Conservation (phyloP, 2,888 invertebrate species). For the Coronaproctus castanopsis region DNA sequence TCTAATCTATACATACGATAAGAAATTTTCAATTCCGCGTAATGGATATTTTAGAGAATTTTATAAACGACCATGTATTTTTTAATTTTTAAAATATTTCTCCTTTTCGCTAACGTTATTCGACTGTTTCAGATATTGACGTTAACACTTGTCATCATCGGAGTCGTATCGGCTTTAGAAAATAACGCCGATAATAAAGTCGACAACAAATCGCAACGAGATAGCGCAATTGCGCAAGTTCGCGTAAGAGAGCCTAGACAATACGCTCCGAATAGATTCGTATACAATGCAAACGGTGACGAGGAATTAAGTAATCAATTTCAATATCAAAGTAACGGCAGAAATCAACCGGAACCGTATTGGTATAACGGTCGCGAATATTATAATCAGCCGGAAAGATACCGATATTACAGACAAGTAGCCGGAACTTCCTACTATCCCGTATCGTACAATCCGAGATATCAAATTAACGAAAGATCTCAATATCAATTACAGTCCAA, state of each 20-base stretch:
- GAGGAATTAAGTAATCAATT: background rate
- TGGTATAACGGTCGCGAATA: background rate
- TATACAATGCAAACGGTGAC: too few relatives aligned
- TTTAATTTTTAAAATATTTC: too few relatives aligned
- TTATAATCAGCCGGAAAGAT: background rate
- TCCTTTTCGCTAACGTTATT: too few relatives aligned
- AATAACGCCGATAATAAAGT: background rate
- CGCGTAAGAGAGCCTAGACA: background rate
- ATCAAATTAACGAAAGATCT: slow-evolving; percentile 3
- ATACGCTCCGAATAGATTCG: too few relatives aligned
- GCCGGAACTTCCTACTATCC: background rate
- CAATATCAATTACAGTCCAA: slow-evolving; percentile 11
- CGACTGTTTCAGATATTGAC: background rate
- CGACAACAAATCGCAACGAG: background rate
- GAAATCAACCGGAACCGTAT: background rate
- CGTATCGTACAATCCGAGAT: background rate
- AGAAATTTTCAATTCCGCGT: too few relatives aligned
- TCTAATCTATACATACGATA: too few relatives aligned
- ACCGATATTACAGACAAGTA: background rate
- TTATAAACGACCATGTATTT: too few relatives aligned
- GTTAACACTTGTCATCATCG: background rate
- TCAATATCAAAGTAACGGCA: background rate
- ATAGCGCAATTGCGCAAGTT: background rate
- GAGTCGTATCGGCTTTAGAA: background rate
- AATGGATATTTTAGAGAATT: too few relatives aligned